Evolutionary conservation across 2,797 vertebrate species (phyloP), one percentile per base, ranked within the genome.

Genomic region (Cyprinodon diabolis): DNA sequence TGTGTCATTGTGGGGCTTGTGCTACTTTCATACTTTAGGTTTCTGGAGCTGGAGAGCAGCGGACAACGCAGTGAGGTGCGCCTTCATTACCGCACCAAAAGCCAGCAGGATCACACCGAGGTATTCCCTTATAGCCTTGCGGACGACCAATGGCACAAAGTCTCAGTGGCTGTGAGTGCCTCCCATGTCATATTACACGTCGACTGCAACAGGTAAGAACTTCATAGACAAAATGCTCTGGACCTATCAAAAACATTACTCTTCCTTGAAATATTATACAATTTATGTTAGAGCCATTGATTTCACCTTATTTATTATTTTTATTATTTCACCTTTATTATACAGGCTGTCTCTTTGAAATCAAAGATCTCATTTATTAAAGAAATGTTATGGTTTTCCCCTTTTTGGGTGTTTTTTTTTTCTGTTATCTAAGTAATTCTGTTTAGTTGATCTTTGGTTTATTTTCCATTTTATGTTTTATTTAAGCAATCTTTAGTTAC

Each of bases 71-170:
- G 97, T 81, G 97, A 99, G 92, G 92, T 99, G 83, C 96, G 97
- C 67, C 96, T 99, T 55, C 97, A 98, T 93, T 99, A 98, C 84
- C 96, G 94, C 73, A 95, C 96, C 71, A 95, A 94, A 90, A 95
- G 94, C 71, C 96, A 95, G 67, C 96, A 94, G 81, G 95, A 97
- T 15, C 96, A 97, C 90, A 98, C 96, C 0, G 97, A 99, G 95
- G 95, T 97, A 78, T 98, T 99, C 89, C 97, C 98, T 1, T 99
- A 99, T 81, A 96, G 96, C 92, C 92, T 99, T 90, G 97, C 97
- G 49, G 98, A 99, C 75, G 95, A 96, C 88, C 97, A 97, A 93
- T 99, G 98, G 98, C 98, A 99, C 92, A 96, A 96, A 80, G 94
- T 99, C 68, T 98, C 97, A 10, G 90, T 99, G 86, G 96, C 97